Conservation (phyloP, 2,797 vertebrate genomes). For the Acanthurus tractus region DNA sequence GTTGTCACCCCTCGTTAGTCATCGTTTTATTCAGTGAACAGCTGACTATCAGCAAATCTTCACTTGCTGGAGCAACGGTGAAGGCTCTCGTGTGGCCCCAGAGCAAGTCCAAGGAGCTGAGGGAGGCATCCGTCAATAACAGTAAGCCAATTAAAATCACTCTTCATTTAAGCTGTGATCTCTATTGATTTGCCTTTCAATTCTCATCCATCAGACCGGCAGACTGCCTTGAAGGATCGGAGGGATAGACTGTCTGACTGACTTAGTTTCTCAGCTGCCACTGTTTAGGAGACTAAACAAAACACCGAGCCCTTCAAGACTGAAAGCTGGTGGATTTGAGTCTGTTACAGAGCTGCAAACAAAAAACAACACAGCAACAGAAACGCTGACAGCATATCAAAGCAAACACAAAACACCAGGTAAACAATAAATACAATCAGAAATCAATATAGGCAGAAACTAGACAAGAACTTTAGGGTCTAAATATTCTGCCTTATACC, state of each 20-base stretch:
- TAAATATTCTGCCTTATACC: no score
- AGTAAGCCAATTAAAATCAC: slow-evolving; percentile 86
- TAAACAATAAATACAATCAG: slow-evolving; percentile 5
- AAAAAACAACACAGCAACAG: background rate
- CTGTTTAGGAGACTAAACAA: slow-evolving; percentile 39
- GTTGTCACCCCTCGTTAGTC: slow-evolving; percentile 68
- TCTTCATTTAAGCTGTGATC: slow-evolving; percentile 86
- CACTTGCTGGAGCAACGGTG: slow-evolving; percentile 42
- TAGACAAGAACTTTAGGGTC: background rate
- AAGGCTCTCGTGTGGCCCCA: slow-evolving; percentile 38
- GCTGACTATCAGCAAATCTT: slow-evolving; percentile 63
- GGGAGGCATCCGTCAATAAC: slow-evolving; percentile 77
- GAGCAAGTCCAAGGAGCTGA: slow-evolving; percentile 68
- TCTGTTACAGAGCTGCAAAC: slow-evolving; percentile 14
- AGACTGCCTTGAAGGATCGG: slow-evolving; percentile 61
- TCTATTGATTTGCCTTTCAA: slow-evolving; percentile 84
- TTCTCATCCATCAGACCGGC: slow-evolving; percentile 77
- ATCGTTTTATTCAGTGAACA: slow-evolving; percentile 64
- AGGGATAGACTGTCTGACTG: slow-evolving; percentile 55
- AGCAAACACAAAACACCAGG: slow-evolving; percentile 6
- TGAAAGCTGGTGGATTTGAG: slow-evolving; percentile 32
- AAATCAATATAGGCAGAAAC: slow-evolving; percentile 7
- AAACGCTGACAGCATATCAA: slow-evolving; percentile 13
- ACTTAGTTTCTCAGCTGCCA: slow-evolving; percentile 55
- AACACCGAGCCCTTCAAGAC: slow-evolving; percentile 13